Evolutionary conservation across 2,113 vertebrate genomes (phyloP).

Genomic region (Anguilla japonica): DNA sequence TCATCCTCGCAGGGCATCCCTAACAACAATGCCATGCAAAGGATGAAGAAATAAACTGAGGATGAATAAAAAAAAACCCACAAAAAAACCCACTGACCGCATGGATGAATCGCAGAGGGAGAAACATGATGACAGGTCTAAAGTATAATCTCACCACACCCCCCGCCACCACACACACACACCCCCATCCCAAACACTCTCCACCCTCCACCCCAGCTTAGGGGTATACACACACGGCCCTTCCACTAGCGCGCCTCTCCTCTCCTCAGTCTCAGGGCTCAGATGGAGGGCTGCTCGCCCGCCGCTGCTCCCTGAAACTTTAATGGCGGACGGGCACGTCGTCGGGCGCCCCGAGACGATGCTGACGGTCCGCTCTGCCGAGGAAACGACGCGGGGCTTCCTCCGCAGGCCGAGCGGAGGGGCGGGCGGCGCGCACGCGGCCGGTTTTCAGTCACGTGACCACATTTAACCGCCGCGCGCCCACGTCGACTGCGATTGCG

Average conservation of each 20-base stretch:
- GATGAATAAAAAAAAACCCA: too few species aligned
- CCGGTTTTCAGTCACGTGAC: too few species aligned
- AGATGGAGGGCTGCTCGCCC: conserved; percentile 17
- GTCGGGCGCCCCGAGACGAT: not conserved
- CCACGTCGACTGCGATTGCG: too few species aligned
- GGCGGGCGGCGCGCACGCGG: too few species aligned
- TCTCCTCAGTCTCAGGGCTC: not conserved
- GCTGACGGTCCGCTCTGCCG: not conserved
- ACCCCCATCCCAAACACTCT: too few species aligned
- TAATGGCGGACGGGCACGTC: conserved; percentile 5
- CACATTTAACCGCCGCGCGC: too few species aligned
- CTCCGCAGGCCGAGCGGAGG: too few species aligned
- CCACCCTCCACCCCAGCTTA: not conserved
- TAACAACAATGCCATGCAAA: not conserved
- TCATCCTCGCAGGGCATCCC: not conserved
- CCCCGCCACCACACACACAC: not conserved
- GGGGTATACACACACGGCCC: not conserved
- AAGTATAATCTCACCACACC: not conserved
- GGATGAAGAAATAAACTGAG: too few species aligned
- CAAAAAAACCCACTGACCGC: too few species aligned
- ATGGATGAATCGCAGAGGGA: not conserved
- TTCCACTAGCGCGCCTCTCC: not conserved
- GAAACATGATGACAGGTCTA: not conserved
- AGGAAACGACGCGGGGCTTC: not conserved
- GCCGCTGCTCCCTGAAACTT: conserved; percentile 8